A percentile compares a stretch with the other conserved stretches of the same genome.
These are phyloP conservation scores for Latrodectus geometricus DNA, from an alignment of 1,140 invertebrate genomes.

Conservation along the genomic window DNA sequence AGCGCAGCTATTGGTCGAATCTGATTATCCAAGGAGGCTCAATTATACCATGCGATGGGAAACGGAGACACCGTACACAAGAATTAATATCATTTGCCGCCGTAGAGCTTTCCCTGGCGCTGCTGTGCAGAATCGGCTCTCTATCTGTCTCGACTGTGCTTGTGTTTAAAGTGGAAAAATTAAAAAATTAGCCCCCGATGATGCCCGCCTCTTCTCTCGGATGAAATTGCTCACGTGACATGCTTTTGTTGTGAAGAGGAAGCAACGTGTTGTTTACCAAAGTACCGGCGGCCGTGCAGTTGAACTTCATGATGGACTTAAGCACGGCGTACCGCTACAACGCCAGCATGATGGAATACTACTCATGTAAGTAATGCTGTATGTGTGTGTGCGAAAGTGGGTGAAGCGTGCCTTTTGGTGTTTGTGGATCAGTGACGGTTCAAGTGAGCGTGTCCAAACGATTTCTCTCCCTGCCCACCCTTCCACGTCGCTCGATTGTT, in stretches of 20 bases:
- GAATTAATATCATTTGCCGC: conserved; percentile 50
- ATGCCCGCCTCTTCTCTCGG: neutral
- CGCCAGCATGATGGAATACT: conserved; percentile 99
- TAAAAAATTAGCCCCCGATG: neutral
- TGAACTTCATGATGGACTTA: conserved; percentile 79
- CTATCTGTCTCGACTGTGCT: neutral
- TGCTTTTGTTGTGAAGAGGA: neutral
- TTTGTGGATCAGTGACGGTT: conserved; percentile 18
- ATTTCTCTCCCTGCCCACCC: conserved; percentile 22
- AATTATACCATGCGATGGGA: conserved; percentile 54
- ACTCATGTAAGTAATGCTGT: conserved; percentile 85
- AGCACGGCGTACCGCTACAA: conserved; percentile 95
- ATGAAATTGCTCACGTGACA: neutral
- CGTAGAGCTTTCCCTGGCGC: conserved; percentile 5
- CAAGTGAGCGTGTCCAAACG: conserved; percentile 25
- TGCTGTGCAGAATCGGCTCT: neutral
- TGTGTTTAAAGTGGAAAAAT: neutral
- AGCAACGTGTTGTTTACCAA: conserved; percentile 58
- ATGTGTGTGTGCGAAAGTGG: conserved; percentile 2
- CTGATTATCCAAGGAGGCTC: conserved; percentile 56
- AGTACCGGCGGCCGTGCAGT: conserved; percentile 25
- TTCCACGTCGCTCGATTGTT: conserved; percentile 14
- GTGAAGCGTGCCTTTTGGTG: neutral
- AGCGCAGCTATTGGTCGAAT: conserved; percentile 61
- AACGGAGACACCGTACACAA: conserved; percentile 29